A percentile compares a stretch with the other conserved stretches of the same genome.
phyloP scores from a whole-genome alignment of 2,113 vertebrate species.

The Cranoglanis bouderius region DNA sequence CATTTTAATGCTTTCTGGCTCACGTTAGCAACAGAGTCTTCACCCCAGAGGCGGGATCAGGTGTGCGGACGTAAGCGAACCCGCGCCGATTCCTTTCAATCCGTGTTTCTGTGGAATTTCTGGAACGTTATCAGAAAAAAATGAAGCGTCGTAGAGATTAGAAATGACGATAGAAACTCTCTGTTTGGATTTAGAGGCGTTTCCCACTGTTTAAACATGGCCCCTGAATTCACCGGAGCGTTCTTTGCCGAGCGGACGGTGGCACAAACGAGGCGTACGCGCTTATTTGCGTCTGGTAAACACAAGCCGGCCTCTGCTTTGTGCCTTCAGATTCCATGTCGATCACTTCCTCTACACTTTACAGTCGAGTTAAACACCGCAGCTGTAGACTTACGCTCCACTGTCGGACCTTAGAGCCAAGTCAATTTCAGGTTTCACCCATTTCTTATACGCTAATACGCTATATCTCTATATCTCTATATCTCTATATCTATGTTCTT shows the following conservation, averaged over 20 bases:
- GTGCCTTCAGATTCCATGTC: constrained; percentile 1
- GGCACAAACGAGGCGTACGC: constrained; percentile 65
- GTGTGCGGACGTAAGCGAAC: neutral
- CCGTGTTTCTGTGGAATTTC: neutral
- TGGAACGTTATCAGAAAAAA: neutral
- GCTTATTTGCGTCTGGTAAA: constrained; percentile 75
- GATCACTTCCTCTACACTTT: neutral
- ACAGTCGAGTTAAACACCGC: neutral
- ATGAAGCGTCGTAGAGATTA: neutral
- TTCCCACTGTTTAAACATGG: constrained; percentile 55
- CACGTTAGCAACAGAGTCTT: neutral
- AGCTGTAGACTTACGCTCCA: neutral
- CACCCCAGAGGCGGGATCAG: neutral
- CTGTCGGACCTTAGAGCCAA: neutral
- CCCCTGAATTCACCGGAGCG: constrained; percentile 48
- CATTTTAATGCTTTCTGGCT: neutral
- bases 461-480: too few species aligned
- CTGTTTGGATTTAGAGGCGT: constrained; percentile 60
- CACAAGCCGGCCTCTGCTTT: constrained; percentile 56
- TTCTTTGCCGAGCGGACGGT: constrained; percentile 13
- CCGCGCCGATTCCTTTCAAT: neutral
- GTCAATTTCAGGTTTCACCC: neutral
- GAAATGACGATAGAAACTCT: neutral
- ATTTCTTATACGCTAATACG: neutral
- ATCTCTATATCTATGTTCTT: too few species aligned